These are phyloP conservation scores for Alosa sapidissima DNA, from an alignment of 2,797 vertebrate species.

Conservation along the genomic window DNA sequence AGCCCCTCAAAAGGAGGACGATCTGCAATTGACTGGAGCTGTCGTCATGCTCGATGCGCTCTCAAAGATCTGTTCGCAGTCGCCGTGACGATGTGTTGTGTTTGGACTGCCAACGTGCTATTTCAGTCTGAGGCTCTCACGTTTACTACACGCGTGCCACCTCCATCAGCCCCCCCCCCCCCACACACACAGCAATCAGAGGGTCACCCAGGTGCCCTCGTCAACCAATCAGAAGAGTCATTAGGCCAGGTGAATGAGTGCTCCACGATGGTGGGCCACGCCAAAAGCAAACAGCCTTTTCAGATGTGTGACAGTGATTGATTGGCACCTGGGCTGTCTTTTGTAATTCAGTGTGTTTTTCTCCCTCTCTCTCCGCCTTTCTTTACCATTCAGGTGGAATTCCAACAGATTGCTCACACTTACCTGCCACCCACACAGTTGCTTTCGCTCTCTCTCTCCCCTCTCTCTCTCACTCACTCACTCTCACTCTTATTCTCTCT, in stretches of 20 bases:
- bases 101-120: background rate
- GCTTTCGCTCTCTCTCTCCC: background rate
- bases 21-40: conserved; percentile 30
- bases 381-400: conserved; percentile 15
- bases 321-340: conserved; percentile 48
- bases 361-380: background rate
- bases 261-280: conserved; percentile 40
- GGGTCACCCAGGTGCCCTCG: conserved; percentile 14
- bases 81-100: conserved; percentile 27
- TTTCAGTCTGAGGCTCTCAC: conserved; percentile 30
- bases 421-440: background rate
- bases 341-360: conserved; percentile 32
- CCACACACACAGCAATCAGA: background rate
- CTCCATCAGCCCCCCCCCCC: background rate
- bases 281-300: conserved; percentile 62
- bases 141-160: conserved; percentile 32
- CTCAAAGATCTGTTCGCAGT: conserved; percentile 35
- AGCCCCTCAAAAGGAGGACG: background rate
- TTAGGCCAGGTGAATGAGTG: conserved; percentile 48
- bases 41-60: conserved; percentile 39
- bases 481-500: background rate
- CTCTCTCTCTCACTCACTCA: background rate
- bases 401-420: conserved; percentile 35
- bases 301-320: conserved; percentile 64
- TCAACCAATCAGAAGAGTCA: conserved; percentile 40